phyloP scores from a whole-genome alignment of 2,797 vertebrate genomes.

The Furcifer pardalis region DNA sequence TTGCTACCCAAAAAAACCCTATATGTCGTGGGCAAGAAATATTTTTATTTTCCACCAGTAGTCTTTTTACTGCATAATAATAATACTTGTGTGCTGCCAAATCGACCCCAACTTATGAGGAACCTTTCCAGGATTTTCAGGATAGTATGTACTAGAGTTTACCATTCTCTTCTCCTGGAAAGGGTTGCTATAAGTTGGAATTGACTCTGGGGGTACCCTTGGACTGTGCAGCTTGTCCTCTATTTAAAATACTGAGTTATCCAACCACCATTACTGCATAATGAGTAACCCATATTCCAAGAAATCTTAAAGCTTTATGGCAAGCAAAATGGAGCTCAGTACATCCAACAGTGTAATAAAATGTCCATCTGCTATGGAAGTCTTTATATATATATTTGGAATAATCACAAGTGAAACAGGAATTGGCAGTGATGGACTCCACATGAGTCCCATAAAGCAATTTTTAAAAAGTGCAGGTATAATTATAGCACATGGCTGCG shows the following conservation, averaged over 20 bases:
- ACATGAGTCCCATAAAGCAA: background rate
- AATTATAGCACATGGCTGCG: background rate
- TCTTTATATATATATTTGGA: background rate
- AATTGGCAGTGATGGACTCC: background rate
- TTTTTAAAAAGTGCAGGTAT: constrained; percentile 6
- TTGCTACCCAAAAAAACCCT: background rate
- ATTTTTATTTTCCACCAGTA: background rate
- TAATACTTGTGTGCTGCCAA: too few species aligned
- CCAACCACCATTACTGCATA: too few species aligned
- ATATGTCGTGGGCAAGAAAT: background rate
- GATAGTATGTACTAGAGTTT: too few species aligned
- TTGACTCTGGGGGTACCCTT: too few species aligned
- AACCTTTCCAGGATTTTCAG: too few species aligned
- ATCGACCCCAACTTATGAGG: too few species aligned
- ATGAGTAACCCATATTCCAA: background rate
- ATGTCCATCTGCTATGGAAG: background rate
- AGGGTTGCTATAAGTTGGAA: too few species aligned
- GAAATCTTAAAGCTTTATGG: background rate
- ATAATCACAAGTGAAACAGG: constrained; percentile 6
- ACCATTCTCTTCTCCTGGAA: too few species aligned
- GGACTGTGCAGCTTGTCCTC: too few species aligned
- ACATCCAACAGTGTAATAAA: background rate
- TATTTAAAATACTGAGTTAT: too few species aligned
- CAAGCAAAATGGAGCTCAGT: background rate
- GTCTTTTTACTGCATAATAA: background rate